Percentiles rank a stretch among this genome's conserved stretches.
These are phyloP conservation scores for Teleogryllus occipitalis DNA, from an alignment of 1,140 invertebrate genomes.

Conservation along the genomic window DNA sequence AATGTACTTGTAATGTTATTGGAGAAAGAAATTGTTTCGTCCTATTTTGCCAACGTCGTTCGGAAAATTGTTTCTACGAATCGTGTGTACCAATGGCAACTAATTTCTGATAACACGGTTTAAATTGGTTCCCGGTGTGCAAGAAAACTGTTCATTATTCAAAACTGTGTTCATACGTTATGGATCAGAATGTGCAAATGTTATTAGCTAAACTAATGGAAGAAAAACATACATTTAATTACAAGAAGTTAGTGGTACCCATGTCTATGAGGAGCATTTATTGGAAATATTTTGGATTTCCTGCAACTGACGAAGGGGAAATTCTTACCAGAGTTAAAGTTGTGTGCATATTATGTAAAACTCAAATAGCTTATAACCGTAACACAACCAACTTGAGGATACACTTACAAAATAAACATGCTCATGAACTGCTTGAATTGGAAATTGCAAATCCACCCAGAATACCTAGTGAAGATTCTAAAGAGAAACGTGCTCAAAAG, in stretches of 20 bases:
- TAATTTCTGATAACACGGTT: too few relatives aligned
- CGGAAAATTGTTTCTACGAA: slow-evolving; percentile 25
- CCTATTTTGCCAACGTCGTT: not conserved
- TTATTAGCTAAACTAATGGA: slow-evolving; percentile 38
- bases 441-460: slow-evolving; percentile 31
- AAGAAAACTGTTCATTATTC: too few relatives aligned
- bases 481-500: slow-evolving; percentile 38
- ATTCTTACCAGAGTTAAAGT: slow-evolving; percentile 55
- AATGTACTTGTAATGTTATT: not conserved
- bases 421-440: slow-evolving; percentile 38
- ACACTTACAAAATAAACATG: slow-evolving; percentile 53
- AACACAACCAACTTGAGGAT: slow-evolving; percentile 55
- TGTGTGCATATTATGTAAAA: slow-evolving; percentile 51
- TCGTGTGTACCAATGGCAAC: too few relatives aligned
- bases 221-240: slow-evolving; percentile 33
- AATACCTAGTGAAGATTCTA: slow-evolving; percentile 27
- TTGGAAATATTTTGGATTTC: slow-evolving; percentile 58
- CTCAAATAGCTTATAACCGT: slow-evolving; percentile 51
- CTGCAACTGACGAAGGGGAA: slow-evolving; percentile 48
- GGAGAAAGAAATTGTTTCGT: not conserved
- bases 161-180: slow-evolving; percentile 15
- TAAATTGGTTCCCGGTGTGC: too few relatives aligned
- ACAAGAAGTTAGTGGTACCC: slow-evolving; percentile 46
- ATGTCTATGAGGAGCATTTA: slow-evolving; percentile 53
- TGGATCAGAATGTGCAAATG: slow-evolving; percentile 33